These are phyloP conservation scores for Mystacornis crossleyi DNA, from an alignment of 2,113 vertebrate genomes.

Conservation along the genomic window DNA sequence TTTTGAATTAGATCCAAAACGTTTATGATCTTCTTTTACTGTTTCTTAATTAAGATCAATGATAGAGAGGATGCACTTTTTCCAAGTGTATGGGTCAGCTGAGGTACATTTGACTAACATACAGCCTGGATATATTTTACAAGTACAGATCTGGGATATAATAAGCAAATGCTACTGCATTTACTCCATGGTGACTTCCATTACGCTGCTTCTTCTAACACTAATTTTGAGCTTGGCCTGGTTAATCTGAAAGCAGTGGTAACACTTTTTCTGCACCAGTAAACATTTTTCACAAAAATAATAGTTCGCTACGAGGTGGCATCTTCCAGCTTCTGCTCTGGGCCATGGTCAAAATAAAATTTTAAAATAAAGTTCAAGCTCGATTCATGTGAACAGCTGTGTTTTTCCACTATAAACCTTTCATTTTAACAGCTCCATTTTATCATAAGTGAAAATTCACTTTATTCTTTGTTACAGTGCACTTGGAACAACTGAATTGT, in stretches of 20 bases:
- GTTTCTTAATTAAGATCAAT: conserved; percentile 19
- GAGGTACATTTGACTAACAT: conserved; percentile 3
- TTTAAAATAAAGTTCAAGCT: conserved; percentile 30
- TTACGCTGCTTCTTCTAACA: not conserved
- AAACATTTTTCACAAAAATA: not conserved
- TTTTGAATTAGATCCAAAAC: not conserved
- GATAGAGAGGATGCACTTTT: not conserved
- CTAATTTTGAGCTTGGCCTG: not conserved
- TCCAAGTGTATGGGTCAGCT: not conserved
- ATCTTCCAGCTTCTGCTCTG: conserved; percentile 41
- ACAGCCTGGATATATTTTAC: not conserved
- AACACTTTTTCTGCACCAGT: not conserved
- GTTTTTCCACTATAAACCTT: conserved; percentile 45
- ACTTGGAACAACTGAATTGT: conserved; percentile 48
- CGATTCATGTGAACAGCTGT: not conserved
- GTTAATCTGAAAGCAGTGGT: not conserved
- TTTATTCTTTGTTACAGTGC: conserved; percentile 14
- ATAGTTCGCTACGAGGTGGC: not conserved
- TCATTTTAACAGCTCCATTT: conserved; percentile 53
- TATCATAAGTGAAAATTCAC: conserved; percentile 28
- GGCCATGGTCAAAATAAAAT: conserved; percentile 33
- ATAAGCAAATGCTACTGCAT: not conserved
- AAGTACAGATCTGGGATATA: not conserved
- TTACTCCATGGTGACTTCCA: not conserved
- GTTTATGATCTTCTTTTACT: not conserved